Evolutionary conservation across 2,888 invertebrate species (phyloP), one percentile per base, ranked within the genome.

Genomic region (Nephrotoma guestfalica): DNA sequence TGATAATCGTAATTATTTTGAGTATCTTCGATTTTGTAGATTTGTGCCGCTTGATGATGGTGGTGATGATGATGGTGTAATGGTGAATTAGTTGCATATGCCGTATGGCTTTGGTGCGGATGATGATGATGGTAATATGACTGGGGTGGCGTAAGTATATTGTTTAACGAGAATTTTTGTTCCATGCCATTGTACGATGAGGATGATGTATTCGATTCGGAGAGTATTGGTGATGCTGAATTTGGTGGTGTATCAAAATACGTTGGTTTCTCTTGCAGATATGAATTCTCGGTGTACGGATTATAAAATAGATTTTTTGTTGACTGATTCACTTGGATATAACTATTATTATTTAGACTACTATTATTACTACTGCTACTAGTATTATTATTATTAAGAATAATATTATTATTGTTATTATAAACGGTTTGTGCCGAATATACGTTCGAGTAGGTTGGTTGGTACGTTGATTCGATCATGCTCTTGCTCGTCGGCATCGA

Each of bases 231-330:
- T 9, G 84, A 84, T n/a, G 84, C 42, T 84, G 84, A 84, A 84
- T 84, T 84, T 42, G 84, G 84, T 13, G 84, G 84, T 41, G 84
- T 84, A 41, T 84, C 84, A 84, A 84, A 84, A 84, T 84, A 84
- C n/a, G 84, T 84, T 41, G 84, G 84, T 84, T 84, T 84, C 41
- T 84, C 84, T 84, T 84, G 84, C 6, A 84, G 41, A 84, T 41
- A 84, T 41, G 41, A n/a, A 84, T 84, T 41, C 84, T 84, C 84
- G 42, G 84, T 42, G 42, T 84, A 84, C 42, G 84, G 84, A 84
- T 84, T 84, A 9, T 84, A 84, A 84, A 84, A 84, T 41, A 84
- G 13, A 84, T 15, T 84, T 84, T 84, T 84, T 41, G 84, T 41
- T 84, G 84, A 15, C 42, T 41, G 42, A 41, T 41, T 41, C n/a